A percentile compares a stretch with the other conserved stretches of the same genome.
phyloP scores from a whole-genome alignment of 2,113 vertebrate species.

The Zapus hudsonius region DNA sequence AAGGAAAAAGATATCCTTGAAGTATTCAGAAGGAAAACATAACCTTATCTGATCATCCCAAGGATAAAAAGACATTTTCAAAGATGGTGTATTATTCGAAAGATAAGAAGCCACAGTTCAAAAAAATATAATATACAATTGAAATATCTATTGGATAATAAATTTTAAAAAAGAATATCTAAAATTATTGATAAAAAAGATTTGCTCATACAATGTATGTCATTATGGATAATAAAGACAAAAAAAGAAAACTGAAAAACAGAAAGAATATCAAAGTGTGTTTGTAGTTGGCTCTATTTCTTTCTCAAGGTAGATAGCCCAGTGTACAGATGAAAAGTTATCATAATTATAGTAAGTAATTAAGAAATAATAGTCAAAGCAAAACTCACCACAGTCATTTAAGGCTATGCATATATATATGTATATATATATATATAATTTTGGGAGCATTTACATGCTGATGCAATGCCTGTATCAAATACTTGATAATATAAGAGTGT shows the following conservation, averaged over 20 bases:
- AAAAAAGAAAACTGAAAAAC: too few species aligned
- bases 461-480: too few species aligned
- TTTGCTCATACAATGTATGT: too few species aligned
- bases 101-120: constrained; percentile 47
- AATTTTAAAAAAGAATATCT: constrained; percentile 52
- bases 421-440: too few species aligned
- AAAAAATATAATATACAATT: constrained; percentile 55
- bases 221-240: too few species aligned
- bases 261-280: constrained; percentile 4
- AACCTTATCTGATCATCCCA: neutral
- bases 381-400: neutral
- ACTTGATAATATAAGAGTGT: too few species aligned
- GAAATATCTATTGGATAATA: constrained; percentile 42
- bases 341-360: neutral
- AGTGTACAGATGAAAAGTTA: neutral
- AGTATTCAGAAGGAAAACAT: constrained; percentile 32
- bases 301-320: neutral
- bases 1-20: neutral
- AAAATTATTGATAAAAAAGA: too few species aligned
- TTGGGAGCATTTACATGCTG: too few species aligned
- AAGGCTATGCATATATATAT: neutral
- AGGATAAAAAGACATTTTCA: constrained; percentile 18
- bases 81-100: constrained; percentile 13
- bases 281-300: constrained; percentile 29
- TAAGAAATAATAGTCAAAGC: neutral